Percentiles rank a stretch among this genome's conserved stretches.
phyloP scores from a whole-genome alignment of 2,113 vertebrate genomes.

The Lethenteron reissneri region DNA sequence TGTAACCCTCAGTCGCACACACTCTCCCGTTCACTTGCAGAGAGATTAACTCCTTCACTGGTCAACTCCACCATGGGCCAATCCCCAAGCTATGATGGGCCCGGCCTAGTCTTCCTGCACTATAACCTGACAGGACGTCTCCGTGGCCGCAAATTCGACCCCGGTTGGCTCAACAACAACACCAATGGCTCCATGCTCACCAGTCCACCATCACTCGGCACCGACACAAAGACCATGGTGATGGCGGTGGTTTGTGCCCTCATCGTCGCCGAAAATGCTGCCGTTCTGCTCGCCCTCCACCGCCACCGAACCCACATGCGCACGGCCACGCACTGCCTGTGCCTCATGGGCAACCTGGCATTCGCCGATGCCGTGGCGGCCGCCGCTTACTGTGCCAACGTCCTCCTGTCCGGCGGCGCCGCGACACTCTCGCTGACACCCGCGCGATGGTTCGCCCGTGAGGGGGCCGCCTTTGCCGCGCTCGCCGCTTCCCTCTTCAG shows the following conservation, averaged over 20 bases:
- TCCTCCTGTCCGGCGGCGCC: slow-evolving; percentile 39
- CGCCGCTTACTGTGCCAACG: slow-evolving; percentile 58
- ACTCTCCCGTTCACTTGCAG: no score
- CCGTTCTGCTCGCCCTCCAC: slow-evolving; percentile 55
- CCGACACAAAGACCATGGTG: no score
- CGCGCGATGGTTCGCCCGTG: slow-evolving; percentile 67
- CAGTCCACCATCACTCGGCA: no score
- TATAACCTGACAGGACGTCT: no score
- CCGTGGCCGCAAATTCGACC: no score
- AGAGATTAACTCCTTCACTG: no score
- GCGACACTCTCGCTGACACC: slow-evolving; percentile 41
- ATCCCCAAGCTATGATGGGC: no score
- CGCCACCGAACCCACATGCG: slow-evolving; percentile 42
- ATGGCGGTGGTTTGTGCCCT: slow-evolving; percentile 12
- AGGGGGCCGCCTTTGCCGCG: slow-evolving; percentile 70
- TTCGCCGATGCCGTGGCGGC: slow-evolving; percentile 71
- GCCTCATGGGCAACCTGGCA: slow-evolving; percentile 79
- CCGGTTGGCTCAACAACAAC: no score
- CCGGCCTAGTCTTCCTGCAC: no score
- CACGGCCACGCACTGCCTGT: slow-evolving; percentile 48
- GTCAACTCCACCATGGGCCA: no score
- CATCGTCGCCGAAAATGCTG: slow-evolving; percentile 66
- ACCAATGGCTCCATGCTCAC: no score
- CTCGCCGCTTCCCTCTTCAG: slow-evolving; percentile 75
- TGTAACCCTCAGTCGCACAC: no score